Evolutionary conservation across 1,140 invertebrate genomes (phyloP).

Genomic region (Lepidurus apus): DNA sequence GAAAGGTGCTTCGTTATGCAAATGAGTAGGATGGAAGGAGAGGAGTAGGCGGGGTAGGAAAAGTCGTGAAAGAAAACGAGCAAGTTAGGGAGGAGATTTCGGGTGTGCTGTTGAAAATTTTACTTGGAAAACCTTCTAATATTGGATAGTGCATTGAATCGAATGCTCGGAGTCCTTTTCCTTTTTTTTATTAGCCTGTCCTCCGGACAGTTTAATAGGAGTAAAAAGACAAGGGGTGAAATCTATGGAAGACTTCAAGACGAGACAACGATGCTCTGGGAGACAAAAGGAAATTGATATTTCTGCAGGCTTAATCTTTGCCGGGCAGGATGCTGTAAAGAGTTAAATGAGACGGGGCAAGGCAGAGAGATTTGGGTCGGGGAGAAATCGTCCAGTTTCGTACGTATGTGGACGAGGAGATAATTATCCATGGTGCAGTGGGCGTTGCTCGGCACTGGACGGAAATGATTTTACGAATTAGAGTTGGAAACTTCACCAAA

Average conservation of each 20-base stretch:
- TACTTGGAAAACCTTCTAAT: neutral
- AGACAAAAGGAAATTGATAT: constrained; percentile 18
- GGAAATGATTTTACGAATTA: constrained; percentile 11
- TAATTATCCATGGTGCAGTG: neutral
- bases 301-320: constrained; percentile 21
- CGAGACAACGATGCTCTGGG: neutral
- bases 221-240: neutral
- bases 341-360: constrained; percentile 3
- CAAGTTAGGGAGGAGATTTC: neutral
- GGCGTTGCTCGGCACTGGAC: neutral
- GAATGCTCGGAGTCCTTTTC: neutral
- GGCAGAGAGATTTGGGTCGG: neutral
- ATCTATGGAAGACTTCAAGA: neutral
- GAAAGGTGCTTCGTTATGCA: constrained; percentile 21
- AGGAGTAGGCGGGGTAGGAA: constrained; percentile 8
- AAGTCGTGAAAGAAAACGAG: neutral
- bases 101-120: neutral
- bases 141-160: constrained; percentile 22
- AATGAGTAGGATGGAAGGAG: neutral
- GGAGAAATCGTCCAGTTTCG: neutral
- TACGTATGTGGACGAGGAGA: neutral
- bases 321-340: constrained; percentile 7
- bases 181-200: neutral
- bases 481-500: neutral
- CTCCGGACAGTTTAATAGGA: neutral